Evolutionary conservation across 2,113 vertebrate genomes (phyloP).

Genomic region (Alethe castanea): DNA sequence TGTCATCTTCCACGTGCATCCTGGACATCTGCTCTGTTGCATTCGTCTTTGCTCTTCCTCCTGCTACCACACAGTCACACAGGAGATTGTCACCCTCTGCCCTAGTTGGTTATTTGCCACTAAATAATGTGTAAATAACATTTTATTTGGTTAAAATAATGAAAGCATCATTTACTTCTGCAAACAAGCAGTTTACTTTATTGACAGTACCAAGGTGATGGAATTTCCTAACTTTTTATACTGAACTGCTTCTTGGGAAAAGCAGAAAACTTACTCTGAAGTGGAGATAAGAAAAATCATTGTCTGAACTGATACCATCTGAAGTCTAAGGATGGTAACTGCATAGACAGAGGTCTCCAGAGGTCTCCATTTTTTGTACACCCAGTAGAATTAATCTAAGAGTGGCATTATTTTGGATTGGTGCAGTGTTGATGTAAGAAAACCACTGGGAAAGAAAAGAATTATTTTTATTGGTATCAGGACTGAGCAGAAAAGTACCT

Average conservation of each 20-base stretch:
- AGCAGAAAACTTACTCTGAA: neutral
- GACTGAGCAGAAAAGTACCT: neutral
- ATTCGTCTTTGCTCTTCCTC: neutral
- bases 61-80: neutral
- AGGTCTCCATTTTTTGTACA: neutral
- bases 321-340: constrained; percentile 1
- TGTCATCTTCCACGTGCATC: neutral
- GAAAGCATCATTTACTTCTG: neutral
- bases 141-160: neutral
- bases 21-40: neutral
- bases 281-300: constrained; percentile 39
- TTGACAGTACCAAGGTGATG: neutral
- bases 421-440: neutral
- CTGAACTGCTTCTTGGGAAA: neutral
- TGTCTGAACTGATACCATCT: constrained; percentile 36
- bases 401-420: neutral
- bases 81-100: neutral
- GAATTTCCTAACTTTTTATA: neutral
- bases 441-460: constrained; percentile 2
- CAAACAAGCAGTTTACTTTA: neutral
- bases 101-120: neutral
- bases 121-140: neutral
- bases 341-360: constrained; percentile 1
- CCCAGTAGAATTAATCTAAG: constrained; percentile 7
- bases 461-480: constrained; percentile 31